phyloP scores from a whole-genome alignment of 2,888 invertebrate genomes.

The Nomada ruficornis region DNA sequence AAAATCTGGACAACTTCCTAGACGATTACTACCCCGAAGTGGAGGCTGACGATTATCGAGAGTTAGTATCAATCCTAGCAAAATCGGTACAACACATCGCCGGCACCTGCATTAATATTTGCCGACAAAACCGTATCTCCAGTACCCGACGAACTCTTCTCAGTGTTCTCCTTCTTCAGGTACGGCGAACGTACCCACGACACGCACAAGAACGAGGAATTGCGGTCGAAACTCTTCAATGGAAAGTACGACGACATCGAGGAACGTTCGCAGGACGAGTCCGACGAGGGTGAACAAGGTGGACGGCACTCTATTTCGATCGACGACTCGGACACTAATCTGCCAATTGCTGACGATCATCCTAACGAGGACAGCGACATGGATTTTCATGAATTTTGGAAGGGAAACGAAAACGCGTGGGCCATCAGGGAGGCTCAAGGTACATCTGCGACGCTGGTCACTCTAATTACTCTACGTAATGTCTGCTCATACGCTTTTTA shows the following conservation, averaged over 20 bases:
- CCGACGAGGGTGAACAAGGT: conserved; percentile 40
- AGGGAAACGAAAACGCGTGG: conserved; percentile 86
- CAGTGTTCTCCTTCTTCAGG: conserved; percentile 20
- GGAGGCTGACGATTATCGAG: conserved; percentile 61
- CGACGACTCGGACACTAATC: conserved; percentile 52
- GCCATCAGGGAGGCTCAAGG: conserved; percentile 87
- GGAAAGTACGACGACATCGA: conserved; percentile 50
- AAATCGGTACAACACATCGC: not conserved
- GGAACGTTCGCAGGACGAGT: conserved; percentile 55
- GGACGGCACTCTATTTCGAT: conserved; percentile 45
- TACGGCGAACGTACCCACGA: conserved; percentile 33
- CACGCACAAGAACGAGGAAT: conserved; percentile 38
- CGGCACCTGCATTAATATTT: not conserved
- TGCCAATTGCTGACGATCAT: conserved; percentile 45
- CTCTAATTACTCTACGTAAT: conserved; percentile 37
- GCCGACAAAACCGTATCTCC: not conserved
- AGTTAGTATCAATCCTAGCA: conserved; percentile 55
- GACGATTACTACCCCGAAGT: conserved; percentile 60
- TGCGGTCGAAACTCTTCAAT: conserved; percentile 34
- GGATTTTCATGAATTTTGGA: conserved; percentile 85
- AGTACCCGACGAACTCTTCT: not conserved
- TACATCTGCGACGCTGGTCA: conserved; percentile 50
- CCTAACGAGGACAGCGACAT: conserved; percentile 15
- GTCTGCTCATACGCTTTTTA: conserved; percentile 60
- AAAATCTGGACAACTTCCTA: conserved; percentile 53